Evolutionary conservation across 2,888 invertebrate genomes (phyloP).

Genomic region (Colostygia pectinataria): DNA sequence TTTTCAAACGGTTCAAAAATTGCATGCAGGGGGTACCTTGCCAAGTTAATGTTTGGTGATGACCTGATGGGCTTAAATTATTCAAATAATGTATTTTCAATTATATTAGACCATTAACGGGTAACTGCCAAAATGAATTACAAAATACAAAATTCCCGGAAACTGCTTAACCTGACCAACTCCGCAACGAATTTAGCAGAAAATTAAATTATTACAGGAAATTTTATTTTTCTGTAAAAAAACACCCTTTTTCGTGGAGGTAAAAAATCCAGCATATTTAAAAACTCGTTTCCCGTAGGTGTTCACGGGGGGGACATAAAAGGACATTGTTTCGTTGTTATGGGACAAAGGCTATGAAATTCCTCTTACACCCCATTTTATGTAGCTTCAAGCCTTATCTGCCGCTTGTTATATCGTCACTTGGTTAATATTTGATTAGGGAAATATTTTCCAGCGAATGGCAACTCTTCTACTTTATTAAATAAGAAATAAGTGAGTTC

Average conservation of each 20-base stretch:
- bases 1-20: too few relatives aligned
- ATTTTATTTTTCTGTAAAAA: slow-evolving; percentile 5
- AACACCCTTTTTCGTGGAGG: slow-evolving; percentile 15
- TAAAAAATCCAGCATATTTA: slow-evolving; percentile 39
- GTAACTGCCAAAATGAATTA: neutral
- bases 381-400: slow-evolving; percentile 18
- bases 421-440: slow-evolving; percentile 11
- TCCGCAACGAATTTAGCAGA: slow-evolving; percentile 2
- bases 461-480: too few relatives aligned
- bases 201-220: slow-evolving; percentile 9
- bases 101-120: too few relatives aligned
- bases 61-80: too few relatives aligned
- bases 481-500: too few relatives aligned
- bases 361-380: slow-evolving; percentile 27
- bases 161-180: neutral
- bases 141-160: neutral
- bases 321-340: slow-evolving; percentile 35
- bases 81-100: too few relatives aligned
- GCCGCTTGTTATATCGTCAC: slow-evolving; percentile 10
- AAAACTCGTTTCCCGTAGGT: slow-evolving; percentile 38
- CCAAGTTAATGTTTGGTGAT: too few relatives aligned
- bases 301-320: slow-evolving; percentile 31
- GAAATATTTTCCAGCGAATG: neutral
- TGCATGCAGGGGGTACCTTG: too few relatives aligned
- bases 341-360: slow-evolving; percentile 29